phyloP scores from a whole-genome alignment of 2,888 invertebrate genomes.

The Pantelozetes paolii region DNA sequence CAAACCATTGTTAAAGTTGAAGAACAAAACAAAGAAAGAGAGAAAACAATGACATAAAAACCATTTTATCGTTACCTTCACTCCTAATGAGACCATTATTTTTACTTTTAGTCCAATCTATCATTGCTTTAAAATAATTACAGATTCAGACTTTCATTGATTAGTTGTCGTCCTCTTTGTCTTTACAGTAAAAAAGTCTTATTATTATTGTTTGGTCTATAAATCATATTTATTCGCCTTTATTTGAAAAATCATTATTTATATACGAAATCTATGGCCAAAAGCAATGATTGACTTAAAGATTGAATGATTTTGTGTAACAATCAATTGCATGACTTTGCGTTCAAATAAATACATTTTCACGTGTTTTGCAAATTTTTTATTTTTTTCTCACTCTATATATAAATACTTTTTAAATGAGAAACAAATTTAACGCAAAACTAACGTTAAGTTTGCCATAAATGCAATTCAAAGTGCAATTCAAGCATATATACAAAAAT shows the following conservation, averaged over 20 bases:
- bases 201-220: neutral
- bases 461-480: neutral
- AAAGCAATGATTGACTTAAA: neutral
- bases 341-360: constrained; percentile 2
- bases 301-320: neutral
- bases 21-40: neutral
- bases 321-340: neutral
- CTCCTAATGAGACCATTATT: constrained; percentile 25
- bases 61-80: constrained; percentile 1
- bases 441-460: neutral
- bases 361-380: neutral
- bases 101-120: neutral
- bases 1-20: neutral
- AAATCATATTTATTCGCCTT: constrained; percentile 1
- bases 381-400: neutral
- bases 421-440: constrained; percentile 20
- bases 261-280: neutral
- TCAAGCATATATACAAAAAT: constrained; percentile 15
- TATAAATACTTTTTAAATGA: neutral
- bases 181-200: neutral
- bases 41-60: neutral
- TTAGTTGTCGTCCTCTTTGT: neutral
- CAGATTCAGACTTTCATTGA: neutral
- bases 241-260: neutral
- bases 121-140: constrained; percentile 7